Percentiles rank a stretch among this genome's conserved stretches.
Conservation (phyloP, 64 coral and sea anemone species). For the Anthopleura sola region DNA sequence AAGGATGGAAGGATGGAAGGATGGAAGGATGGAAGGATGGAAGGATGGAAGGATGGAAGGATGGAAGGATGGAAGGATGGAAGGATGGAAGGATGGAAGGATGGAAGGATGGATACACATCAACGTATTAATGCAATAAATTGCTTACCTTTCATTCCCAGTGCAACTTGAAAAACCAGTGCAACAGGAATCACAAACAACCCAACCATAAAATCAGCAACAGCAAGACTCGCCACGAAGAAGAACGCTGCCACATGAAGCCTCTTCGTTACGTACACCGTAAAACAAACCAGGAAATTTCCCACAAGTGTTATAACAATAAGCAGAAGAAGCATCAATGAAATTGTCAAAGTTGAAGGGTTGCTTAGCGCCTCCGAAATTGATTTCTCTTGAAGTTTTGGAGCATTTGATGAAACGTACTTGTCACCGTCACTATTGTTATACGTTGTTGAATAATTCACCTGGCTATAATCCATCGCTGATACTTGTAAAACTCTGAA, state of each 20-base stretch:
- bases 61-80: too few species aligned
- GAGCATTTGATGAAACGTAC: neutral
- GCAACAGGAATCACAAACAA: conserved; percentile 1
- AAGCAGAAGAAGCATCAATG: neutral
- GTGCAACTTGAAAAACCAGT: neutral
- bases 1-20: too few species aligned
- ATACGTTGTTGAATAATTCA: neutral
- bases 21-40: too few species aligned
- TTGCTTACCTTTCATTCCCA: conserved; percentile 1
- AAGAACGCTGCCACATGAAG: neutral
- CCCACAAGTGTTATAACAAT: conserved; percentile 2
- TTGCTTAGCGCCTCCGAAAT: neutral
- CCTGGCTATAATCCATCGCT: neutral
- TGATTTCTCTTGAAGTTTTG: neutral
- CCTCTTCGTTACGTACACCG: conserved; percentile 6
- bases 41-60: too few species aligned
- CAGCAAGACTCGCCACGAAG: neutral
- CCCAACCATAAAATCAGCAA: conserved; percentile 29
- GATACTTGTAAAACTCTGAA: neutral
- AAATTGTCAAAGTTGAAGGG: conserved; percentile 11
- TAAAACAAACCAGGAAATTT: neutral
- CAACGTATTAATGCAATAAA: neutral
- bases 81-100: too few species aligned
- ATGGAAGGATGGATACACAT: too few species aligned
- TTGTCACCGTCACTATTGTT: neutral